phyloP scores from a whole-genome alignment of 2,797 vertebrate species.

The Rhincodon typus region DNA sequence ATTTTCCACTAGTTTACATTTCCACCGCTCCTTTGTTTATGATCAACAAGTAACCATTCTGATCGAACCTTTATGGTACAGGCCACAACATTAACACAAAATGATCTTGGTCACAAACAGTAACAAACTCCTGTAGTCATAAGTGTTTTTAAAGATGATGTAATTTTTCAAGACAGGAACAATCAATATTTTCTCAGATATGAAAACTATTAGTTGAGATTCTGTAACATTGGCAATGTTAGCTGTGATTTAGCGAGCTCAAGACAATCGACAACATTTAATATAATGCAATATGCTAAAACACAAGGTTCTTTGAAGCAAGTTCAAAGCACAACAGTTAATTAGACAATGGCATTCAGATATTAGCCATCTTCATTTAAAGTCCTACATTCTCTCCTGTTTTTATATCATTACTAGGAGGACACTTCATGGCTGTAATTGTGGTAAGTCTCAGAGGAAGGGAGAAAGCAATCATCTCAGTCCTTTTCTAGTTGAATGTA shows the following conservation, averaged over 20 bases:
- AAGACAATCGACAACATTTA: background rate
- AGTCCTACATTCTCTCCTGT: background rate
- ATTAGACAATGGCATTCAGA: background rate
- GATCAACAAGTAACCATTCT: background rate
- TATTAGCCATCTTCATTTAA: background rate
- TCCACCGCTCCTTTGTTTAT: background rate
- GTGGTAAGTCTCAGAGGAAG: no score
- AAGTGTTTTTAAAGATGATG: background rate
- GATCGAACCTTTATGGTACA: background rate
- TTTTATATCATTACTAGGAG: background rate
- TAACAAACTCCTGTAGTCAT: background rate
- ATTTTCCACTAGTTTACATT: background rate
- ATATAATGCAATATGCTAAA: background rate
- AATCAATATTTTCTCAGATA: background rate
- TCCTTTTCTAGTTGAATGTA: background rate
- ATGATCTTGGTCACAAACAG: background rate
- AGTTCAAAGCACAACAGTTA: no score
- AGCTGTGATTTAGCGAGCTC: background rate
- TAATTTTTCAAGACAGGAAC: background rate
- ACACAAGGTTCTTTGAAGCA: background rate
- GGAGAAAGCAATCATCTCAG: no score
- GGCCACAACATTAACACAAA: background rate
- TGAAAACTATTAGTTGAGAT: background rate
- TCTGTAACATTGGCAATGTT: background rate
- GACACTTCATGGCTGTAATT: background rate